A percentile compares a stretch with the other conserved stretches of the same genome.
phyloP scores from a whole-genome alignment of 2,113 vertebrate genomes.

The Marmota monax region DNA sequence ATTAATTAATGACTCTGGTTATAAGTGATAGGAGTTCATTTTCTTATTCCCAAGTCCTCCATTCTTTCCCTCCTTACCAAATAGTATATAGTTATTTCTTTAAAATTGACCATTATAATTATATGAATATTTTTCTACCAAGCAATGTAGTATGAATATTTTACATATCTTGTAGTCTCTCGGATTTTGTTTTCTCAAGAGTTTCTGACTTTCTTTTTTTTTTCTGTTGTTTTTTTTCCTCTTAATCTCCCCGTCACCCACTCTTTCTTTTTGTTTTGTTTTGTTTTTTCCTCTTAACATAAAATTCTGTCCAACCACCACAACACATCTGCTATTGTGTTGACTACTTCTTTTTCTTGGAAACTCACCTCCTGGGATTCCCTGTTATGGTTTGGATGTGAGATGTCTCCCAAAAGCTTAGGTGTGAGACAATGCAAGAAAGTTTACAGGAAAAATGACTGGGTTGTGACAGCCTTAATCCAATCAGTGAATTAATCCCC shows the following conservation, averaged over 20 bases:
- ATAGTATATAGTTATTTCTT: not conserved
- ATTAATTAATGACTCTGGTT: not conserved
- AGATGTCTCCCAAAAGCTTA: too few species aligned
- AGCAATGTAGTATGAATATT: not conserved
- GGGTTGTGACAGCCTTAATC: too few species aligned
- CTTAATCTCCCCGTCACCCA: accelerated
- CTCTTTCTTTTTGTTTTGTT: not conserved
- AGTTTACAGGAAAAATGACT: too few species aligned
- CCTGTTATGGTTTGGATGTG: not conserved
- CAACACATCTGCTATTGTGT: not conserved
- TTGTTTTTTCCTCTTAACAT: not conserved
- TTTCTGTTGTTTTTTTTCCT: not conserved
- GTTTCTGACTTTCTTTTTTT: not conserved
- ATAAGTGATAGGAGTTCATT: not conserved
- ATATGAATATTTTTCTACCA: not conserved
- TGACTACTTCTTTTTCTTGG: not conserved
- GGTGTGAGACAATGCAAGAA: too few species aligned
- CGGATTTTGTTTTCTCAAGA: not conserved
- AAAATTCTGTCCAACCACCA: not conserved
- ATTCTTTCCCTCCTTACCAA: not conserved
- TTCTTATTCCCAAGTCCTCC: not conserved
- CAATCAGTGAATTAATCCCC: too few species aligned
- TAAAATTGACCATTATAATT: not conserved
- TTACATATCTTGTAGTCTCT: not conserved
- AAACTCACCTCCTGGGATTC: not conserved